Base-by-base conservation (phyloP, 1,140 invertebrate genomes). In the Aphelenchoides besseyi region DNA sequence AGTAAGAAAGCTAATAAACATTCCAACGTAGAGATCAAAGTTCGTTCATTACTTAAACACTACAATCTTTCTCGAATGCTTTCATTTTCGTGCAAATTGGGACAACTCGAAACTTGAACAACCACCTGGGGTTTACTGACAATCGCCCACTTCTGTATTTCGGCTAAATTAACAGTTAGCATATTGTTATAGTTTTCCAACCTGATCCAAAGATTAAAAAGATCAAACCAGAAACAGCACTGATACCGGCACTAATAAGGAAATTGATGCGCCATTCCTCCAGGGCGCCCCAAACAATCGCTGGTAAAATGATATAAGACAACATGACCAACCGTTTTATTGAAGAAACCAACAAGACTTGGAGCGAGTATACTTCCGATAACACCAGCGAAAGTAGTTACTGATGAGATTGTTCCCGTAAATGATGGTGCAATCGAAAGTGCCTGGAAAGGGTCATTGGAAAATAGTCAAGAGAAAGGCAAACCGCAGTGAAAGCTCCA, bases 321-420 rank as follows among this genome's bases (percentile, higher is more conserved):
- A 23, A 23, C 12, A 48, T 12, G 12, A 33, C 12, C 23, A 28
- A 59, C 55, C 55, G 18, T 59, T 59, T 18, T 8, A 33, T 59
- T 59, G 5, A 59, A 5, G 18, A 59, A 59, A 29, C 55, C 55
- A 8, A 59, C 55, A 33, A 8, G 5, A 8, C 5, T 48, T 12
- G 41, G 41, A 12, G 41, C 41, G 41, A 48, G 41, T 16, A 48
- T 48, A 23, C 12, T 16, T 12, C 41, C 55, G 18, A 59, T 5
- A 8, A 5, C 55, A 16, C 55, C 55, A 33, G 23, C 55, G 18
- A 59, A 68, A 2, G 2, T 69, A 64, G 18, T 18, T 8, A 68
- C 23, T 32, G 67, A 68, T 2, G 52, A 16, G 18, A 68, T 62
- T 2, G 67, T 68, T n/a, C 67, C 67, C n/a, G 67, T 68, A 29